Conservation (phyloP, 2,888 invertebrate genomes). For the Litoditis marina region DNA sequence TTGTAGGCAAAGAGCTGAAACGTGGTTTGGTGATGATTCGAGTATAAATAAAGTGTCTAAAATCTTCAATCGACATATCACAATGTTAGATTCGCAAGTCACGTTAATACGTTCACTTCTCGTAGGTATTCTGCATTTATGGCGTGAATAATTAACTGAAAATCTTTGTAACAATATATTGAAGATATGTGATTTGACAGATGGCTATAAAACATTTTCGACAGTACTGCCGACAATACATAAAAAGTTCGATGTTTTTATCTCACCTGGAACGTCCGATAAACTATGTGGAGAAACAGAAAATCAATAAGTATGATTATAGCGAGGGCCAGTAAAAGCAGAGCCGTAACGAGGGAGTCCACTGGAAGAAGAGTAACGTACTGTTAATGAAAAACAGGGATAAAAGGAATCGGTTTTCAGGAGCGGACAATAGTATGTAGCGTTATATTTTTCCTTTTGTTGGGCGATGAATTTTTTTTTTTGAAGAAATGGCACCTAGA, state of each 20-base stretch:
- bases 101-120: too few species aligned
- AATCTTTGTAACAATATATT: too few species aligned
- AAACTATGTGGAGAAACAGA: slow-evolving; percentile 40
- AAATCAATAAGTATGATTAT: slow-evolving; percentile 65
- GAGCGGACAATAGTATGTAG: neutral
- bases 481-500: too few species aligned
- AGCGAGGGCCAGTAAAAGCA: slow-evolving; percentile 81
- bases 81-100: neutral
- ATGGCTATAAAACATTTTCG: too few species aligned
- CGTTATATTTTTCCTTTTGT: neutral
- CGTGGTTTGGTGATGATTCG: too few species aligned
- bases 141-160: too few species aligned
- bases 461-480: neutral
- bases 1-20: slow-evolving; percentile 35
- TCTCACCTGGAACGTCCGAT: slow-evolving; percentile 31
- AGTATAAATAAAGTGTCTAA: neutral
- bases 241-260: too few species aligned
- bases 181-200: too few species aligned
- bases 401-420: too few species aligned
- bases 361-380: slow-evolving; percentile 22
- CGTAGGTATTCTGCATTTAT: too few species aligned
- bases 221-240: neutral
- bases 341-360: slow-evolving; percentile 71
- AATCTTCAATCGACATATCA: neutral
- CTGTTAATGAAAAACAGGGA: neutral